Evolutionary conservation across 1,140 invertebrate genomes (phyloP), one percentile per base, ranked within the genome.

Genomic region (Aphelenchoides fujianensis): DNA sequence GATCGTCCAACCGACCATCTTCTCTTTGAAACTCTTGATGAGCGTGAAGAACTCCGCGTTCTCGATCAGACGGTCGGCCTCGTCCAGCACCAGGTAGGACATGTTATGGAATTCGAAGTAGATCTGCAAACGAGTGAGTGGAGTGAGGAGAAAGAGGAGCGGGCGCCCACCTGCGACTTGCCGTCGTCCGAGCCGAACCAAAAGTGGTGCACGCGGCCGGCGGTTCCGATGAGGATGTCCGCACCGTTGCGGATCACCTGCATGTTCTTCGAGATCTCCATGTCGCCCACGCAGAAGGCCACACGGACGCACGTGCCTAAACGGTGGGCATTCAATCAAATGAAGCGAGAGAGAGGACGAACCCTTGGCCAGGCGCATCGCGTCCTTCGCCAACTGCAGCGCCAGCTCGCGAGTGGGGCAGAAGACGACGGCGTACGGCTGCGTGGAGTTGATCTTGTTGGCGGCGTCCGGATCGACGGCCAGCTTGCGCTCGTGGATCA

Each of bases 321-420:
- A n/a, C n/a, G 41, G 12, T 12, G 41, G 12, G 12, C 41, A 16
- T 48, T 16, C n/a, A n/a, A n/a, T n/a, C n/a, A n/a, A n/a, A n/a
- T 16, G 12, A 12, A 16, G 12, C 12, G 23, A 48, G 12, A 48
- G 12, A 16, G 12, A 16, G 41, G 23, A 48, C 55, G 34, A 7
- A 59, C 55, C 55, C 7, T 7, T 32, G 23, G 55, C 55, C 5
- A 59, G 23, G 28, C 55, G 31, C n/a, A 16, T 12, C 12, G 32
- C 63, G 19, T 66, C 63, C 31, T 36, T 66, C 12, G 63, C 63
- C 63, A 66, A 35, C 53, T 66, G 63, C 34, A 66, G 12, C 37
- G 27, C 16, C 16, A 66, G 34, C 32, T 66, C 63, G n/a, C 63
- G 1, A 0, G 63, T 66, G 1, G 31, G 63, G 2, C 12, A 30